A percentile compares a stretch with the other conserved stretches of the same genome.
phyloP scores from a whole-genome alignment of 2,888 invertebrate species.

The Myathropa florea region DNA sequence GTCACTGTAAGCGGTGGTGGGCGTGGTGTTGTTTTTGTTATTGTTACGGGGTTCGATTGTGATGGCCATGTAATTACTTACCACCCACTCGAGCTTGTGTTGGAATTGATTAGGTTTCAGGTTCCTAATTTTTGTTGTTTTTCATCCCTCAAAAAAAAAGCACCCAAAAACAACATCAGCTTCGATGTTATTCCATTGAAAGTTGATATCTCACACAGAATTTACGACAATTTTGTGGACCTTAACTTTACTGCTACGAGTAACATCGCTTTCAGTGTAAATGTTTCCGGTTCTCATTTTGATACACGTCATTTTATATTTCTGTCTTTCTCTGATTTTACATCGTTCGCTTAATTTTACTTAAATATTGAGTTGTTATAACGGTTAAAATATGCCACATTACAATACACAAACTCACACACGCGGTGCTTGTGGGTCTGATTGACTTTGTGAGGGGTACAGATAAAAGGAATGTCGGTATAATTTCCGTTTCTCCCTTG shows the following conservation, averaged over 20 bases:
- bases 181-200: conserved; percentile 13
- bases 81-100: neutral
- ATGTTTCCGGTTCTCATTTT: conserved; percentile 55
- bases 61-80: conserved; percentile 5
- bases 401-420: conserved; percentile 12
- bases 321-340: conserved; percentile 23
- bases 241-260: neutral
- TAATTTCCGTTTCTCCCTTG: conserved; percentile 52
- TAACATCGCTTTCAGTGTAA: neutral
- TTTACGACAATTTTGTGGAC: conserved; percentile 46
- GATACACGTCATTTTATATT: conserved; percentile 32
- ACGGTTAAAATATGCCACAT: conserved; percentile 20
- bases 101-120: conserved; percentile 21
- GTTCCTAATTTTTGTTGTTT: neutral
- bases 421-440: conserved; percentile 17
- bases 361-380: conserved; percentile 43
- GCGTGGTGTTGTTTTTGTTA: neutral
- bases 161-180: neutral
- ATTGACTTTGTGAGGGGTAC: conserved; percentile 47
- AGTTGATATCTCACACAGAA: conserved; percentile 32
- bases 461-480: conserved; percentile 49
- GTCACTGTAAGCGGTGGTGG: conserved; percentile 1
- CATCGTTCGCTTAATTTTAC: conserved; percentile 52
- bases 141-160: neutral
- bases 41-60: neutral